Conservation (phyloP, 2,113 vertebrate species). For the Acanthochromis polyacanthus region DNA sequence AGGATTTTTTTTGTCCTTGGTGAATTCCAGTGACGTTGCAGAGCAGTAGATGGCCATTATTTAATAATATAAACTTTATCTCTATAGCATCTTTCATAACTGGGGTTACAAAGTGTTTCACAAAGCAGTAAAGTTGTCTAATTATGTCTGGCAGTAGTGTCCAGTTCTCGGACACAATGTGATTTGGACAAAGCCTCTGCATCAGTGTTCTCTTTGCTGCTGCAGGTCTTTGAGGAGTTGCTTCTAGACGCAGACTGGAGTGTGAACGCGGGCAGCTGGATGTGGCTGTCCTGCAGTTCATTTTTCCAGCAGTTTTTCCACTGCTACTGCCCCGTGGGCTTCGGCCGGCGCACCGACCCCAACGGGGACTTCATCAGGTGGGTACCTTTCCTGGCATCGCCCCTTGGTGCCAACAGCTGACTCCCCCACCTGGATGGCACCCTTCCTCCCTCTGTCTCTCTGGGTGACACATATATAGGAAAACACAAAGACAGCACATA, state of each 20-base stretch:
- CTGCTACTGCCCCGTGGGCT: slow-evolving; percentile 87
- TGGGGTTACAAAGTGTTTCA: too few relatives aligned
- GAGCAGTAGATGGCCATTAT: too few relatives aligned
- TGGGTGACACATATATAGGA: not conserved
- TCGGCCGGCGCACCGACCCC: slow-evolving; percentile 85
- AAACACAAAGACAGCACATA: not conserved
- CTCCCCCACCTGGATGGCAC: slow-evolving; percentile 29
- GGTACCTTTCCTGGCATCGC: slow-evolving; percentile 62
- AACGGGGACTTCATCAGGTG: slow-evolving; percentile 88
- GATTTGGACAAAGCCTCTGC: too few relatives aligned
- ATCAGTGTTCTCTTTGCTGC: not conserved
- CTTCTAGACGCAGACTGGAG: slow-evolving; percentile 88
- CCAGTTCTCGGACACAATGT: too few relatives aligned
- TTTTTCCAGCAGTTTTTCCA: slow-evolving; percentile 88
- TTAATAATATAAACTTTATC: too few relatives aligned
- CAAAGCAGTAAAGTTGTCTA: too few relatives aligned
- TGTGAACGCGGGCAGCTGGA: slow-evolving; percentile 87
- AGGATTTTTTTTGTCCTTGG: too few relatives aligned
- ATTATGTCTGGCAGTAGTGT: not conserved
- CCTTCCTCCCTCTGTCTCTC: slow-evolving; percentile 56
- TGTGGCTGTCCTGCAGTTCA: slow-evolving; percentile 87
- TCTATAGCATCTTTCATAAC: too few relatives aligned
- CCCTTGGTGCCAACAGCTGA: slow-evolving; percentile 47
- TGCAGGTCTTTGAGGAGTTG: slow-evolving; percentile 85
- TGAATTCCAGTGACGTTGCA: too few relatives aligned